Evolutionary conservation across 2,113 vertebrate species (phyloP), one percentile per base, ranked within the genome.

Genomic region (Canis aureus): DNA sequence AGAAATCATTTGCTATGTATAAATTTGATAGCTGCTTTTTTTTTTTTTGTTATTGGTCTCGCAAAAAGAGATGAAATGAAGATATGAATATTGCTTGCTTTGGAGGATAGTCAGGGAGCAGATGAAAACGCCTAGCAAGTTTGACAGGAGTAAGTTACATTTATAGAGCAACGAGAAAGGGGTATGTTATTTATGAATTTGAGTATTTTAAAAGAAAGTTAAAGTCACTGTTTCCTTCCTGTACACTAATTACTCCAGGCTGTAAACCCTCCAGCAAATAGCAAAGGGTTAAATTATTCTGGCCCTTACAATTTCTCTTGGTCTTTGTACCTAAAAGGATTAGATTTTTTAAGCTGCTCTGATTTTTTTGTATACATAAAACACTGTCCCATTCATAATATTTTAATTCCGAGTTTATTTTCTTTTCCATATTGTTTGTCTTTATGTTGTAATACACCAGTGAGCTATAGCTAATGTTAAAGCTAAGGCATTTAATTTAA

Each of bases 181-280:
- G 66, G 11, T 25, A 80, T n/a, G 22, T 73, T 92, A 83, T 64
- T 96, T 93, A 60, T 35, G 20, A 90, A 79, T 67, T 85, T 80
- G 84, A 91, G 80, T 11, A 67, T 78, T 86, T 88, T 76, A 49
- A 81, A 90, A 90, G 60, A 67, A 95, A 96, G 15, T 74, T 80
- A 71, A 94, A 82, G 1, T 69, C 66, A 78, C 0, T 17, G 16
- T 78, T 35, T 94, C 25, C 29, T 95, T 89, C 27, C 10, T 49
- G 23, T 32, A 25, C 27, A 43, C 38, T 71, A 67, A 80, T 89
- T 94, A 81, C 66, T 94, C 92, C 78, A 88, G 11, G 12, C 19
- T 94, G 27, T 35, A 32, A 97, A 6, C 20, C 38, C 11, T 66
- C 25, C 27, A 71, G 64, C 62, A 94, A 38, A 84, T 13, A 79